These are phyloP conservation scores for Murina feae DNA, from an alignment of 2,113 vertebrate species.

Conservation along the genomic window DNA sequence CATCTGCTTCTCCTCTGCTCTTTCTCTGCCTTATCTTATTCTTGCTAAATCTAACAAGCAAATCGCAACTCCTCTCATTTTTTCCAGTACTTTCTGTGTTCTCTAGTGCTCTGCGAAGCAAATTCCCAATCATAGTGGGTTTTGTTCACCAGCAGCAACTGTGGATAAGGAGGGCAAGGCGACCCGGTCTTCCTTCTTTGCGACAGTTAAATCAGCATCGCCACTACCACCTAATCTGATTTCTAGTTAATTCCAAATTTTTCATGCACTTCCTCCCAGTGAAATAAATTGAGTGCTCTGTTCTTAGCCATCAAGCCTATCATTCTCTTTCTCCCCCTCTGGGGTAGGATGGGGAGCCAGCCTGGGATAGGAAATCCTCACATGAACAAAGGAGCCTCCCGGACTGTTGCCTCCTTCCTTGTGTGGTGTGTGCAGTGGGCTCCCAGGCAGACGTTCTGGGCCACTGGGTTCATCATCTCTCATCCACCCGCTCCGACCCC, in stretches of 20 bases:
- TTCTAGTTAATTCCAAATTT: neutral
- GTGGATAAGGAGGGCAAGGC: neutral
- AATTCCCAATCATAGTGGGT: neutral
- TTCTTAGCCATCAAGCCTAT: neutral
- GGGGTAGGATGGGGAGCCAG: neutral
- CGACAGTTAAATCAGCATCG: neutral
- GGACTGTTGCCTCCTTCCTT: neutral
- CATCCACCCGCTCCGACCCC: neutral
- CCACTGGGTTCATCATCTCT: neutral
- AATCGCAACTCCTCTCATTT: neutral
- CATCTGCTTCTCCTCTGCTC: neutral
- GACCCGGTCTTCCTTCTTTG: neutral
- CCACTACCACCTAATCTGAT: neutral
- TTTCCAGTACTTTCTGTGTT: neutral
- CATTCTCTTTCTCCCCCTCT: neutral
- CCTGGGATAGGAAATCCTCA: neutral
- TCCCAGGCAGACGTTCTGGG: neutral
- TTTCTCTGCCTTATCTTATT: neutral
- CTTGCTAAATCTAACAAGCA: neutral
- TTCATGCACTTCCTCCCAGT: neutral
- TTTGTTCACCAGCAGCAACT: neutral
- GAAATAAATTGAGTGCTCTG: neutral
- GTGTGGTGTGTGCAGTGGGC: no score
- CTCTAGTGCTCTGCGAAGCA: neutral
- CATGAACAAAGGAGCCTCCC: neutral